Base-by-base conservation (phyloP, 2,113 vertebrate genomes). In the Pipa parva region DNA sequence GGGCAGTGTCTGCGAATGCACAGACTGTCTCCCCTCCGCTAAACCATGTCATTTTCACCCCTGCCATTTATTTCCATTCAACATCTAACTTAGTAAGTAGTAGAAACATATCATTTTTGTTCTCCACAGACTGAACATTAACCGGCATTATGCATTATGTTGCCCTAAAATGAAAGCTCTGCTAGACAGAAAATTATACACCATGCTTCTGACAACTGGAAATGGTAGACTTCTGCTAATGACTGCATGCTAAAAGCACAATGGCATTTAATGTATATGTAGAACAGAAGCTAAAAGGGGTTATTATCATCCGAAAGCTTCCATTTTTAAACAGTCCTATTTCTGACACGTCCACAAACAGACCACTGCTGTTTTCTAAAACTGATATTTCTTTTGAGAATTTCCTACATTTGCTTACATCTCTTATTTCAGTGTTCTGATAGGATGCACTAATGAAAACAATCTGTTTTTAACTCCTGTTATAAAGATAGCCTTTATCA, bases 181-280 rank as follows among this genome's bases (percentile, higher is more conserved):
- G 48, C 58, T 31, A 70, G 66, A 70, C 66, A 61, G 57, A 61
- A 70, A 61, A 70, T 70, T 70, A 70, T 59, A 70, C 56, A 51
- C 31, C 24, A 13, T 39, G 48, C 48, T 7, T 31, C 48, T 21
- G 28, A 31, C 48, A 67, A 50, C 25, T 50, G 46, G 31, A 37
- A 57, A 49, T 33, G 22, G 51, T 51, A 51, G 31, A 29, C 59
- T 42, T 60, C 51, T 68, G 50, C 28, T 28, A 59, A 59, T 68
- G 54, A 59, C 51, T 15, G 46, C 27, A 68, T 59, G 45, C 45
- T 36, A 25, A 59, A 42, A 12, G 37, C 25, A 65, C 55, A 56
- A 57, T 12, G 57, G 27, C 7, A 22, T 24, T 24, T 1, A 48
- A 48, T 7, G 45, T 3, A 4, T n/a, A 17, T 15, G 3, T 5